These are phyloP conservation scores for Pseudocheirus occidentalis DNA, from an alignment of 2,797 vertebrate genomes.

Conservation along the genomic window DNA sequence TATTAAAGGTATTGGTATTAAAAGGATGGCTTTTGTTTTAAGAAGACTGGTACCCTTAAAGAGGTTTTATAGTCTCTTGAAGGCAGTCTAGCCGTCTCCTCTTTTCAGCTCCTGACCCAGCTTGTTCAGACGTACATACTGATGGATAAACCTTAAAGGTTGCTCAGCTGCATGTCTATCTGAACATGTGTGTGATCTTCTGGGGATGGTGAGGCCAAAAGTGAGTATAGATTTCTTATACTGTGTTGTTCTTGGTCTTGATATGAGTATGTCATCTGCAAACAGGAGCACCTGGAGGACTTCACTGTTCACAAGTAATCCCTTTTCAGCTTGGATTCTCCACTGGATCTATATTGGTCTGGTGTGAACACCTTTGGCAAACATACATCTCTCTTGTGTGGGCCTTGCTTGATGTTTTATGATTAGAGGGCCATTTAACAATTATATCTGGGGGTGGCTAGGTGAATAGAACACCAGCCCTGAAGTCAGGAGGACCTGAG, in stretches of 20 bases:
- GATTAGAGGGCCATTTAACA: background rate
- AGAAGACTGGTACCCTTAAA: background rate
- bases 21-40: background rate
- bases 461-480: too few relatives aligned
- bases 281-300: background rate
- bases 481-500: too few relatives aligned
- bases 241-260: background rate
- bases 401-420: background rate
- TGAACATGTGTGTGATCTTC: background rate
- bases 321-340: background rate
- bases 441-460: background rate
- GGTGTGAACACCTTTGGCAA: background rate
- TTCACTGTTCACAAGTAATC: background rate
- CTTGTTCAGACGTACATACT: background rate
- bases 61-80: background rate
- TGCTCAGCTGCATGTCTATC: background rate
- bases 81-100: too few relatives aligned
- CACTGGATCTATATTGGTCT: background rate
- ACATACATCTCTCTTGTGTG: background rate
- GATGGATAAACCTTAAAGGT: background rate
- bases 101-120: background rate
- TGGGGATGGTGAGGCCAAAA: background rate
- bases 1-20: background rate
- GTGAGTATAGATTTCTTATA: background rate
- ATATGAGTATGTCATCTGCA: background rate